Conservation (phyloP, 2,888 invertebrate species). For the Agrochola lota region DNA sequence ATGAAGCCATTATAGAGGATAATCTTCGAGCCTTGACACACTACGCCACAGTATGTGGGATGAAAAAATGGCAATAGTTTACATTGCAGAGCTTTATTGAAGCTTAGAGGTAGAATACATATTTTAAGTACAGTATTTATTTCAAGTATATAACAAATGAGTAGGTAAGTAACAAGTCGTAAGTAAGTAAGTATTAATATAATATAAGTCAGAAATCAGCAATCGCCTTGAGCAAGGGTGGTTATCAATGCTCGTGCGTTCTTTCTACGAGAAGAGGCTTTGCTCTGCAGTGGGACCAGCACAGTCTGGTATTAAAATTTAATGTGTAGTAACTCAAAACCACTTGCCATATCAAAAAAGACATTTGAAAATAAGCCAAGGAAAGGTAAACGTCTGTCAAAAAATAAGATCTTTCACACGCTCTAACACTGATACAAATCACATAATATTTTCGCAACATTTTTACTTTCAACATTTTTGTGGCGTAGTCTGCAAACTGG, state of each 20-base stretch:
- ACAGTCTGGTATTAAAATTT: background rate
- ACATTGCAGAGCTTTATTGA: conserved; percentile 23
- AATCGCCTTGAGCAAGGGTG: background rate
- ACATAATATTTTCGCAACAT: conserved; percentile 44
- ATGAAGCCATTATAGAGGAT: conserved; percentile 81
- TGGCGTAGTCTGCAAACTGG: conserved; percentile 46
- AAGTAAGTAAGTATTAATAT: too few relatives aligned
- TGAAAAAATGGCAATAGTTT: conserved; percentile 44
- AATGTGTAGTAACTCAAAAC: background rate
- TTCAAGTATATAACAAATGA: background rate
- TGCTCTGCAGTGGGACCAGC: background rate
- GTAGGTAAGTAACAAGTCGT: too few relatives aligned
- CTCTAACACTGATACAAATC: conserved; percentile 51
- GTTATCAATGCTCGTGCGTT: background rate
- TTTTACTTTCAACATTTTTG: conserved; percentile 55
- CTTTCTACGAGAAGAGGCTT: background rate
- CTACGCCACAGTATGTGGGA: conserved; percentile 49
- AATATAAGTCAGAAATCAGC: background rate
- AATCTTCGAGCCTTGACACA: conserved; percentile 66
- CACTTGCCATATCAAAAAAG: background rate
- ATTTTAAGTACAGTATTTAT: background rate
- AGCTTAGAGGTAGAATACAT: background rate
- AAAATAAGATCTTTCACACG: conserved; percentile 64
- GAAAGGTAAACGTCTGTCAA: conserved; percentile 17
- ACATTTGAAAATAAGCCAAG: conserved; percentile 30